Percentiles rank a stretch among this genome's conserved stretches.
These are phyloP conservation scores for Malacoraja senta DNA, from an alignment of 2,797 vertebrate genomes.

Conservation along the genomic window DNA sequence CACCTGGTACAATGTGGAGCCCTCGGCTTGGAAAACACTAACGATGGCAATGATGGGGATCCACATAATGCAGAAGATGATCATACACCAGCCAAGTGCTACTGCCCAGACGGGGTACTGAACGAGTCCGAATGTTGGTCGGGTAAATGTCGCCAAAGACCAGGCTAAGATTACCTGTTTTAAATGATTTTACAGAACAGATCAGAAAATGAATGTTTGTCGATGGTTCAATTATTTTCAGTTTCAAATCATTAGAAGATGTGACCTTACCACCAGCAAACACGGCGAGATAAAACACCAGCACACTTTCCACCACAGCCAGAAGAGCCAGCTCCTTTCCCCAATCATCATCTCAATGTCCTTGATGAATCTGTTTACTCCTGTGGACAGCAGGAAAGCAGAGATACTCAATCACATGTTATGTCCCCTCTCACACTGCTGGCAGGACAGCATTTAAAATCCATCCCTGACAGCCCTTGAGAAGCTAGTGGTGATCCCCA, in stretches of 20 bases:
- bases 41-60: conserved; percentile 69
- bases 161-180: conserved; percentile 75
- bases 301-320: conserved; percentile 88
- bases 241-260: background rate
- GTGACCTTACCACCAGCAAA: no score
- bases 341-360: conserved; percentile 98
- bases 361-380: conserved; percentile 69
- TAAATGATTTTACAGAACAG: conserved; percentile 34
- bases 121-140: conserved; percentile 62
- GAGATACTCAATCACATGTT: background rate
- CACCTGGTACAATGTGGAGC: conserved; percentile 66
- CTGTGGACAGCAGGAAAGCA: background rate
- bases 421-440: background rate
- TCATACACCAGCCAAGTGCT: conserved; percentile 80
- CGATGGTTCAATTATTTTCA: background rate
- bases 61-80: conserved; percentile 74
- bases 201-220: background rate
- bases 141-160: conserved; percentile 67
- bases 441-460: background rate
- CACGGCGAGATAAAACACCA: conserved; percentile 79
- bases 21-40: conserved; percentile 64
- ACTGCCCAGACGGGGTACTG: conserved; percentile 74
- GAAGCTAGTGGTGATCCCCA: background rate
- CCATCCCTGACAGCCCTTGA: background rate
- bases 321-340: conserved; percentile 67